phyloP scores from a whole-genome alignment of 2,113 vertebrate species.

The Brachypodius melanocephalos region DNA sequence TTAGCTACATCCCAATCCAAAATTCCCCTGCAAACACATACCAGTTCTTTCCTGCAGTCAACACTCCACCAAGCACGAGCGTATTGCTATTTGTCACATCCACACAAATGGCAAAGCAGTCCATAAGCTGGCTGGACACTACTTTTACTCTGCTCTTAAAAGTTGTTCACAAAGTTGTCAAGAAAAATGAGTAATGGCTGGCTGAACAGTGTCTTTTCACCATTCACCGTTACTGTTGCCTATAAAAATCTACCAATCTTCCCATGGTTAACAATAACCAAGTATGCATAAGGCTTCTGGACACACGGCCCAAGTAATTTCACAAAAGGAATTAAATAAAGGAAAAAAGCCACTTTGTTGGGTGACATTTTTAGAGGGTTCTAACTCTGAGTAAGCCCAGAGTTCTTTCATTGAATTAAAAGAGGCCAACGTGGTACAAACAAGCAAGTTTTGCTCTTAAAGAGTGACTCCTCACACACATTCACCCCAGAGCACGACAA shows the following conservation, averaged over 20 bases:
- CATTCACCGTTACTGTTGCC: neutral
- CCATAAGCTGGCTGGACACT: neutral
- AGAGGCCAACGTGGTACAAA: neutral
- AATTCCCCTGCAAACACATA: neutral
- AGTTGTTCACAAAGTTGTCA: neutral
- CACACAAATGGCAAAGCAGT: neutral
- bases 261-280: neutral
- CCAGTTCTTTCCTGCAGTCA: neutral
- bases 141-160: neutral
- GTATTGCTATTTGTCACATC: neutral
- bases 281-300: neutral
- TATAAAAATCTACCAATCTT: neutral
- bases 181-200: neutral
- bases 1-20: neutral
- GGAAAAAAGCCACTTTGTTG: neutral
- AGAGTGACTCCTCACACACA: neutral
- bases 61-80: neutral
- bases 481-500: neutral
- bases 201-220: neutral
- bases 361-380: neutral
- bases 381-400: neutral
- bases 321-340: neutral
- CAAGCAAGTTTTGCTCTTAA: neutral
- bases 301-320: neutral
- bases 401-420: neutral